phyloP scores from a whole-genome alignment of 2,888 invertebrate genomes.

The Tetheella fluctuosa region DNA sequence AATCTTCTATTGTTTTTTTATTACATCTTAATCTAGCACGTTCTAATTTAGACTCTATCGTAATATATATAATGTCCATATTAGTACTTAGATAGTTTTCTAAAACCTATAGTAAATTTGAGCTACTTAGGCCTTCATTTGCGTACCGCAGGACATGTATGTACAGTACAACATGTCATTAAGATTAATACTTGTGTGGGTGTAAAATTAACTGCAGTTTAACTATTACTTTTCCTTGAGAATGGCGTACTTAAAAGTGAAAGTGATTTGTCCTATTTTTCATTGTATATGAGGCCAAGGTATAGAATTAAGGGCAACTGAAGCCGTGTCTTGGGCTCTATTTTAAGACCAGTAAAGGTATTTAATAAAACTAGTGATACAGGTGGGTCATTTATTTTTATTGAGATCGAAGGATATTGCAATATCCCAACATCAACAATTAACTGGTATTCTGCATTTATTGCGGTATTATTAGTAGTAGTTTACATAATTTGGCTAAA shows the following conservation, averaged over 20 bases:
- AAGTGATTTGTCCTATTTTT: neutral
- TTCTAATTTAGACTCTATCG: conserved; percentile 33
- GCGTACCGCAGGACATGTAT: conserved; percentile 43
- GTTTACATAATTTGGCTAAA: too few relatives aligned
- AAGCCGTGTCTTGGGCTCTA: too few relatives aligned
- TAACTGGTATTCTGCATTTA: too few relatives aligned
- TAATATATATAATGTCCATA: conserved; percentile 24
- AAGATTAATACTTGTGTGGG: conserved; percentile 47
- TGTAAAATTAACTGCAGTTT: conserved; percentile 34
- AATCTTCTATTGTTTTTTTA: conserved; percentile 59
- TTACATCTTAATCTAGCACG: conserved; percentile 24
- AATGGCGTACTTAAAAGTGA: conserved; percentile 16
- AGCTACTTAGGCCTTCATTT: conserved; percentile 16
- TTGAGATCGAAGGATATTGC: too few relatives aligned
- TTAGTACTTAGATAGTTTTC: conserved; percentile 32
- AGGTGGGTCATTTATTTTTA: too few relatives aligned
- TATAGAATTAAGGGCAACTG: too few relatives aligned
- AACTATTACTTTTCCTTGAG: conserved; percentile 38
- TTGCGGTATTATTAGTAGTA: too few relatives aligned
- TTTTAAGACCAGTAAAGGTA: too few relatives aligned
- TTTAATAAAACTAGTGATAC: too few relatives aligned
- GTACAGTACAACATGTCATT: conserved; percentile 42
- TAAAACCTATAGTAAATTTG: conserved; percentile 28
- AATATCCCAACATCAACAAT: too few relatives aligned
- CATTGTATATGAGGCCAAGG: neutral